Evolutionary conservation across 35 echinoderm and acorn worm species (phyloP).

Genomic region (Apostichopus parvimensis): DNA sequence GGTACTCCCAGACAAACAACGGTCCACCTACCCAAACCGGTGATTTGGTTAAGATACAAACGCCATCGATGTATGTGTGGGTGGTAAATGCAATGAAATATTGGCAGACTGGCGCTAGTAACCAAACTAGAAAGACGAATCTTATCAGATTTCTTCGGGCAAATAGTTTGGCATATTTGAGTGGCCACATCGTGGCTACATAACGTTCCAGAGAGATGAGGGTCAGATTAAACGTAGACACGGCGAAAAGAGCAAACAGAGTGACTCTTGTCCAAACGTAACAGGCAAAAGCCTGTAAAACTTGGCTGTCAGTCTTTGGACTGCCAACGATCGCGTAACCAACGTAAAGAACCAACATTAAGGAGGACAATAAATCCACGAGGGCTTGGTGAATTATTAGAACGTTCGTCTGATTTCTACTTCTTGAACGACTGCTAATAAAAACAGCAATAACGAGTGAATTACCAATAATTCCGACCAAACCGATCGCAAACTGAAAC

Average conservation of each 20-base stretch:
- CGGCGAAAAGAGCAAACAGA: constrained; percentile 41
- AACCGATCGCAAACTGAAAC: constrained; percentile 39
- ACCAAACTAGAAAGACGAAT: constrained; percentile 1
- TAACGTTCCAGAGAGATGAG: constrained; percentile 47
- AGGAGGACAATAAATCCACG: constrained; percentile 44
- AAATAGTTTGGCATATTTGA: constrained; percentile 11
- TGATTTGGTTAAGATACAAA: background rate
- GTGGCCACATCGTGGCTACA: constrained; percentile 27
- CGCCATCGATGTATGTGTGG: background rate
- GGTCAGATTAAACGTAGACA: constrained; percentile 57
- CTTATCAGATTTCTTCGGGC: background rate
- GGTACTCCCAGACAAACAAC: constrained; percentile 48
- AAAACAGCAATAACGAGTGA: constrained; percentile 33
- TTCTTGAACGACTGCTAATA: background rate
- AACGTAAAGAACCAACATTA: constrained; percentile 16
- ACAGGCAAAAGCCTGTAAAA: constrained; percentile 21
- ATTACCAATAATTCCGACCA: constrained; percentile 39
- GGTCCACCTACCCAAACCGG: constrained; percentile 18
- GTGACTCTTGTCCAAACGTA: constrained; percentile 39
- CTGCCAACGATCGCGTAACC: background rate
- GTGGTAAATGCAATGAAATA: constrained; percentile 24
- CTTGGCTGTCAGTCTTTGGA: background rate
- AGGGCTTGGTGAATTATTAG: constrained; percentile 52
- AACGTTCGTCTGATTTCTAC: constrained; percentile 40
- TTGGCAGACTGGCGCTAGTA: constrained; percentile 23